phyloP scores from a whole-genome alignment of 1,140 invertebrate species.

The Drosophila kohkoa region DNA sequence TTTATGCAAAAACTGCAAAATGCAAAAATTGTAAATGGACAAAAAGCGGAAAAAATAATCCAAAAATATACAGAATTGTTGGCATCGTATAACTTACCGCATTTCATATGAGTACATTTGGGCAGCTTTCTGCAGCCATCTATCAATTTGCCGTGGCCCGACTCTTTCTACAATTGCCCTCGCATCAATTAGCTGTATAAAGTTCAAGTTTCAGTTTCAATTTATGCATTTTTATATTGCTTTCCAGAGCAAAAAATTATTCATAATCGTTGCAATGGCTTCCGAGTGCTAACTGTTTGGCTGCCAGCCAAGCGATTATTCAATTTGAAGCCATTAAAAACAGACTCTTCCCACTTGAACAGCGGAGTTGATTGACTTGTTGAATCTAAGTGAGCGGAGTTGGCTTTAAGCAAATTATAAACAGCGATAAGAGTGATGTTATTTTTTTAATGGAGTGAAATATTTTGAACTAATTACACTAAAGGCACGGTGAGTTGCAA shows the following conservation, averaged over 20 bases:
- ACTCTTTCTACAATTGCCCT: slow-evolving; percentile 55
- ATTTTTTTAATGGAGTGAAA: background rate
- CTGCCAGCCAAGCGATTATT: slow-evolving; percentile 68
- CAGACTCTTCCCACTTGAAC: slow-evolving; percentile 16
- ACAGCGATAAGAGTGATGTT: background rate
- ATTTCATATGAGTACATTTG: slow-evolving; percentile 17
- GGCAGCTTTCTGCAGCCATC: slow-evolving; percentile 19
- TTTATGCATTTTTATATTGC: slow-evolving; percentile 72
- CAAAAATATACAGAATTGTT: slow-evolving; percentile 14
- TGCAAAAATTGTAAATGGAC: background rate
- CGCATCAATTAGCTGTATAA: slow-evolving; percentile 73
- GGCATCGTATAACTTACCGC: slow-evolving; percentile 36
- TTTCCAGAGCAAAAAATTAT: slow-evolving; percentile 47
- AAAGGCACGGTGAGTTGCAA: slow-evolving; percentile 9
- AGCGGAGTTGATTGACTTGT: slow-evolving; percentile 53
- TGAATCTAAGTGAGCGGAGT: slow-evolving; percentile 6
- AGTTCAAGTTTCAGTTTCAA: slow-evolving; percentile 75
- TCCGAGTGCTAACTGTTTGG: slow-evolving; percentile 72
- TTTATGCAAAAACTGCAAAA: slow-evolving; percentile 28
- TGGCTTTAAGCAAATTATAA: background rate
- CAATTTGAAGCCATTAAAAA: slow-evolving; percentile 29
- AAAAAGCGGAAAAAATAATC: background rate
- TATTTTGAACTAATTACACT: background rate
- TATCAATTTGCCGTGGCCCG: slow-evolving; percentile 60
- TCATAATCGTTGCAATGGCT: slow-evolving; percentile 72